phyloP scores from a whole-genome alignment of 2,797 vertebrate genomes.

The Intellagama lesueurii region DNA sequence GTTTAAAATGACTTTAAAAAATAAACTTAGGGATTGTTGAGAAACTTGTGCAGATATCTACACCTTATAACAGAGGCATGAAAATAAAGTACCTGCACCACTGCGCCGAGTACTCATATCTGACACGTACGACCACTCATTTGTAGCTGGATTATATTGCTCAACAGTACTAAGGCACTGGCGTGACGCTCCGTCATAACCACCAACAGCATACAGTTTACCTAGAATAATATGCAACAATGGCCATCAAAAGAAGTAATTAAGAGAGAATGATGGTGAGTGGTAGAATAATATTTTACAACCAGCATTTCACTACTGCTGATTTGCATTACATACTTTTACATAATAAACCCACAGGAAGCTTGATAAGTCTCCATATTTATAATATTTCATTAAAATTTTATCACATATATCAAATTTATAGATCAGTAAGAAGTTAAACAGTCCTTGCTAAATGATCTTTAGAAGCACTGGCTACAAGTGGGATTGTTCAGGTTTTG shows the following conservation, averaged over 20 bases:
- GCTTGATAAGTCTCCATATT: not conserved
- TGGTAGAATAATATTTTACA: not conserved
- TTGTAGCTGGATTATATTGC: constrained; percentile 89
- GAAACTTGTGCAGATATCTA: not conserved
- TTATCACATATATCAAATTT: not conserved
- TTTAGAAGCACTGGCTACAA: not conserved
- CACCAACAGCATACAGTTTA: constrained; percentile 93
- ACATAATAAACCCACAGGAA: not conserved
- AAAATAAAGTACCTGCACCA: constrained; percentile 87
- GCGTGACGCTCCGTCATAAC: constrained; percentile 93
- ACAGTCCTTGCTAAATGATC: not conserved
- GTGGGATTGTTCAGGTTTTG: not conserved
- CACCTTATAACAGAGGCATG: no score
- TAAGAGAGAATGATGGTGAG: not conserved
- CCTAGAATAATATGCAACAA: constrained; percentile 75
- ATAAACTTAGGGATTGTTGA: not conserved
- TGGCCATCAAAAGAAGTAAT: not conserved
- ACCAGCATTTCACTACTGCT: not conserved
- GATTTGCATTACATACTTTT: not conserved
- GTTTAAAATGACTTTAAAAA: not conserved
- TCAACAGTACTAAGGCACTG: constrained; percentile 97
- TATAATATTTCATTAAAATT: not conserved
- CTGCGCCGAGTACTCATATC: constrained; percentile 98
- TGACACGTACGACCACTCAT: constrained; percentile 92
- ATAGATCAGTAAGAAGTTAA: not conserved